These are phyloP conservation scores for Grammomys dolichurus DNA, from an alignment of 2,113 vertebrate species.

Conservation along the genomic window DNA sequence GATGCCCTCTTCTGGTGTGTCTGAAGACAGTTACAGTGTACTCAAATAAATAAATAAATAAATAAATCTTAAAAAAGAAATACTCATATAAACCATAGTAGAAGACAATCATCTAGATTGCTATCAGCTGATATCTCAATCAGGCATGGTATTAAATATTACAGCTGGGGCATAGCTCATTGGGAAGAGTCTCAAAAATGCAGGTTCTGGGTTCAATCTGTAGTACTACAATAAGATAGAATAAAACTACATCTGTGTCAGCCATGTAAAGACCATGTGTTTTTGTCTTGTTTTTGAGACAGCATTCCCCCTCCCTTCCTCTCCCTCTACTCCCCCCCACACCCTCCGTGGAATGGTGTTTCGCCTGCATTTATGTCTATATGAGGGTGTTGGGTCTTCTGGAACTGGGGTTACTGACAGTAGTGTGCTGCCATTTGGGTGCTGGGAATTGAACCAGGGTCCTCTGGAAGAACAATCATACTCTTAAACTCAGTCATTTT, in stretches of 20 bases:
- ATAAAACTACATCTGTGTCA: background rate
- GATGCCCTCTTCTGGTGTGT: too few species aligned
- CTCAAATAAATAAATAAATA: too few species aligned
- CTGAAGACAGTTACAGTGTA: too few species aligned
- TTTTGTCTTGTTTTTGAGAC: background rate
- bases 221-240: background rate
- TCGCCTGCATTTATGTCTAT: too few species aligned
- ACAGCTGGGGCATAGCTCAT: background rate
- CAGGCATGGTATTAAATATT: background rate
- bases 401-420: too few species aligned
- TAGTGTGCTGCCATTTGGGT: too few species aligned
- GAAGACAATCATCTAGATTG: background rate
- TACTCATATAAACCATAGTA: conserved; percentile 22
- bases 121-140: background rate
- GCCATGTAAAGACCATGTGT: background rate
- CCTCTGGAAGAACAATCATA: too few species aligned
- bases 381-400: too few species aligned
- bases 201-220: background rate
- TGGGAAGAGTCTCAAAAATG: background rate
- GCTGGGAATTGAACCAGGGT: too few species aligned
- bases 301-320: background rate
- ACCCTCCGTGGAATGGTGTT: too few species aligned
- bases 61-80: background rate
- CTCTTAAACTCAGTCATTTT: too few species aligned
- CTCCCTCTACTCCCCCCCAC: too few species aligned